These are phyloP conservation scores for Halcyon leucocephala DNA, from an alignment of 2,797 vertebrate genomes.

Conservation along the genomic window DNA sequence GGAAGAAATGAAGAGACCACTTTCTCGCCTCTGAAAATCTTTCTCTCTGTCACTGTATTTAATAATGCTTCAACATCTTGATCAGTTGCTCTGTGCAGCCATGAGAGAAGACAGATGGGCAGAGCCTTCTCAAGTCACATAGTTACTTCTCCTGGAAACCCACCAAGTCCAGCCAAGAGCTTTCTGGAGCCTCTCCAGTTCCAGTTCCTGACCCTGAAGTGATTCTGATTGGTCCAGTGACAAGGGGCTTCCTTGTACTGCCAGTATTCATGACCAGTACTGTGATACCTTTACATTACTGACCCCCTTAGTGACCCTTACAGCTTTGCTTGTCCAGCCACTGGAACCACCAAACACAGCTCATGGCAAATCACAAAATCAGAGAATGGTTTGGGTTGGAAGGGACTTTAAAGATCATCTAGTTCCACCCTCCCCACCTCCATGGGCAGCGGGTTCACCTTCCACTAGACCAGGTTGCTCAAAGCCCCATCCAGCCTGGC, in stretches of 20 bases:
- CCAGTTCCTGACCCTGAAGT: not conserved
- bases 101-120: not conserved
- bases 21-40: not conserved
- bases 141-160: not conserved
- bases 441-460: not conserved
- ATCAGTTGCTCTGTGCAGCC: not conserved
- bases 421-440: not conserved
- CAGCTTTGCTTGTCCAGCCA: not conserved
- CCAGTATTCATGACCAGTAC: not conserved
- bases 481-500: not conserved
- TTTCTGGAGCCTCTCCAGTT: not conserved
- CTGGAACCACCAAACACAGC: not conserved
- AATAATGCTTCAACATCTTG: not conserved
- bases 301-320: not conserved
- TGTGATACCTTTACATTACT: not conserved
- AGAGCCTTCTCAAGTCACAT: not conserved
- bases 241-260: not conserved
- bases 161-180: not conserved
- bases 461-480: not conserved
- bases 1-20: not conserved
- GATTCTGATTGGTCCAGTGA: not conserved
- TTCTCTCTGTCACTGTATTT: not conserved
- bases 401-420: not conserved
- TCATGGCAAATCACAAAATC: not conserved
- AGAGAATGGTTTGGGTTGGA: not conserved